Base-by-base conservation (phyloP, 35 echinoderm and acorn worm genomes). In the Stichopus chloronotus region DNA sequence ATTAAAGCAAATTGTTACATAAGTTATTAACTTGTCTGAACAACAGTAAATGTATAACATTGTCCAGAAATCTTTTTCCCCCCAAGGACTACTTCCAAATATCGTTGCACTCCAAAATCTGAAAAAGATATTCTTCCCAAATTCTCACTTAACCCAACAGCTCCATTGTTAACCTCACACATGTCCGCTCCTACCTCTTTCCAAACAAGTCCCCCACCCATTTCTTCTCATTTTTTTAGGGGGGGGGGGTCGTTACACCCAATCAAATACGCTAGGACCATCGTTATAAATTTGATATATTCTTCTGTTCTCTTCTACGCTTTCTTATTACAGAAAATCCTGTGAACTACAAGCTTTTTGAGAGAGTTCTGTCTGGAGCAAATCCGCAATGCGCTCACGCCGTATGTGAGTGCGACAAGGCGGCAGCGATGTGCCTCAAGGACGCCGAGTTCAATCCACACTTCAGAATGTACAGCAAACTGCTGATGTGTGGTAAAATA, bases 331-430 rank as follows among this genome's bases (percentile, higher is more conserved):
- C 71, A 90, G 88, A 90, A 25, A 25, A 77, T 53, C 88, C 88
- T 3, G 8, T 10, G 7, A 25, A 72, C 6, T 90, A 90, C 57
- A 63, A 65, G 3, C 68, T 91, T 5, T 91, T 91, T 53, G 88
- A 91, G 43, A 72, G 88, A 57, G 22, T 91, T 6, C 68, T 91
- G 22, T 72, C 88, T 72, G 88, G 88, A 6, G 43, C 72, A 60
- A 77, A 91, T 56, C 88, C 88, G 11, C 25, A 22, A 7, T 91
- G 88, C 76, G 88, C 88, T 30, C 25, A 78, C 19, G 88, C 88
- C 12, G 72, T 91, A n/a, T 91, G 88, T 56, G 88, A 91, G 71
- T 91, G 88, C 43, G 88, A 91, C 88, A 72, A 52, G 19, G 72
- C 17, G 16, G 88, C 88, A 17, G 88, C 88, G 10, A 17, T 77